Conservation (phyloP, 1,140 invertebrate species). For the Sweltsa coloradensis region DNA sequence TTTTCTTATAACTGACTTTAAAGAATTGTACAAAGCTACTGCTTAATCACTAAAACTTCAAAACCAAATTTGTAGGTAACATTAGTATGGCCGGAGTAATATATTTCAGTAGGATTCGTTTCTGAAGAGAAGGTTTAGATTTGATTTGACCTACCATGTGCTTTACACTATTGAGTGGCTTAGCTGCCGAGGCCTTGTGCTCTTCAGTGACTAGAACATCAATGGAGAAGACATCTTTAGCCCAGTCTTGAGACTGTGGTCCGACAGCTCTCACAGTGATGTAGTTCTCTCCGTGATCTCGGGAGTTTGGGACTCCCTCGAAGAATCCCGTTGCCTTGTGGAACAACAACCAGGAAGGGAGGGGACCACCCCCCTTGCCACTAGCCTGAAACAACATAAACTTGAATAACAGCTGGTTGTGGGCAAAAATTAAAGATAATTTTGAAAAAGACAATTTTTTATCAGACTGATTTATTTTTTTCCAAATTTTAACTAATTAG, state of each 20-base stretch:
- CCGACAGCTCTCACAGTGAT: slow-evolving; percentile 34
- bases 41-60: too few relatives aligned
- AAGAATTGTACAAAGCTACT: too few relatives aligned
- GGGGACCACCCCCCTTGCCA: slow-evolving; percentile 15
- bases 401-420: too few relatives aligned
- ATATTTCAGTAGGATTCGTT: too few relatives aligned
- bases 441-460: not conserved
- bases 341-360: slow-evolving; percentile 27
- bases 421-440: slow-evolving; percentile 10
- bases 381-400: slow-evolving; percentile 24
- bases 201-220: slow-evolving; percentile 32
- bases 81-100: too few relatives aligned
- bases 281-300: slow-evolving; percentile 40
- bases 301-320: slow-evolving; percentile 40
- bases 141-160: not conserved
- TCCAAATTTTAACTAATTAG: too few relatives aligned
- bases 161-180: not conserved
- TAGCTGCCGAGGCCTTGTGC: not conserved
- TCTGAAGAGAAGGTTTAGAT: too few relatives aligned
- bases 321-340: slow-evolving; percentile 27
- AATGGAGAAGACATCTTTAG: slow-evolving; percentile 40
- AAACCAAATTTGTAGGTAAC: too few relatives aligned
- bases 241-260: slow-evolving; percentile 25
- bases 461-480: too few relatives aligned
- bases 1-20: too few relatives aligned